Base-by-base conservation (phyloP, 2,113 vertebrate species). In the Saguinus imperator region DNA sequence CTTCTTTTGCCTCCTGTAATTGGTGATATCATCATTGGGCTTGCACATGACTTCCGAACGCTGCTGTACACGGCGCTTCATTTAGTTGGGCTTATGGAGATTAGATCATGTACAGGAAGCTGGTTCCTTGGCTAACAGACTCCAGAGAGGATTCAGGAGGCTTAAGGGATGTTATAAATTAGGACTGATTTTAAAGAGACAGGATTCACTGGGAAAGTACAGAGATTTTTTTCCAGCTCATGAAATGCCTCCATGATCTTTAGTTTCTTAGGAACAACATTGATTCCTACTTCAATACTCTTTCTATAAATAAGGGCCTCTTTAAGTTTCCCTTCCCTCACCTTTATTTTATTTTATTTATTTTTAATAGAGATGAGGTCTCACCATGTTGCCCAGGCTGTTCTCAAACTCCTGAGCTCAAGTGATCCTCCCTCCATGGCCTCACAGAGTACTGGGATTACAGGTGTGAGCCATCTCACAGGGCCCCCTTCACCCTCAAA, bases 21-120 rank as follows among this genome's bases (percentile, higher is more conserved):
- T 90, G 84, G 76, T 89, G 83, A 89, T 97, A 73, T 95, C 81
- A 73, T 98, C 95, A 96, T 97, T 96, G 97, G 95, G 87, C 82
- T 89, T 94, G 82, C 70, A 61, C 85, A 93, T 91, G 87, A 58
- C 84, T 93, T 96, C 83, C 89, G 95, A 97, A 76, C 55, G 16
- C 68, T 85, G 79, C 87, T 81, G 35, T 77, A 66, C 96, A 93
- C 87, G 80, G 88, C 72, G 72, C 88, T 92, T 95, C 85, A 77
- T 94, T 90, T 94, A 94, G 82, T 29, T 72, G 35, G 93, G 94
- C 55, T 92, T 96, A 93, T 40, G 43, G 95, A 89, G 87, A 97
- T 98, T 95, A 73, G 85, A 73, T 95, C 92, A 87, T 94, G 82
- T 68, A 72, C 93, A 96, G 88, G 94, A 94, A 97, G 79, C 72